Conservation (phyloP, 2,888 invertebrate species). For the Hydropsyche betteni region DNA sequence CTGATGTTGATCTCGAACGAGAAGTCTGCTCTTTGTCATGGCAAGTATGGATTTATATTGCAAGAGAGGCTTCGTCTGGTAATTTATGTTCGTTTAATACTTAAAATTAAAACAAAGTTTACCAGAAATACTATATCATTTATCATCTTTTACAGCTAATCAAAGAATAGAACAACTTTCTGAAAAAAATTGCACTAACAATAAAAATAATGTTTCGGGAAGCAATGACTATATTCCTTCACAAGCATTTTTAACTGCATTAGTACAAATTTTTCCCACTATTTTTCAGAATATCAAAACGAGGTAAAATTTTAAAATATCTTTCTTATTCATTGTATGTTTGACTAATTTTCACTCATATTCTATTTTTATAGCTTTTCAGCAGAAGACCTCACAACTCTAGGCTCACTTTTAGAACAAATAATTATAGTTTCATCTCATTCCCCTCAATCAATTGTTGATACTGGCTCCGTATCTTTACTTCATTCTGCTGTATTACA, state of each 20-base stretch:
- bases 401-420: constrained; percentile 80
- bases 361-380: constrained; percentile 64
- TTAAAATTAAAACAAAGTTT: not conserved
- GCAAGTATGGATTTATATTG: constrained; percentile 51
- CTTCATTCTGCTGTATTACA: constrained; percentile 86
- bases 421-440: constrained; percentile 71
- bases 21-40: constrained; percentile 51
- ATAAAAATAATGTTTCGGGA: constrained; percentile 11
- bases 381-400: constrained; percentile 78
- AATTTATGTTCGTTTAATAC: not conserved
- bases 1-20: constrained; percentile 76
- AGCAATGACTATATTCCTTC: constrained; percentile 78
- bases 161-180: constrained; percentile 36
- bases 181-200: not conserved
- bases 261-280: constrained; percentile 95
- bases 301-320: constrained; percentile 62
- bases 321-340: not conserved
- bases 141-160: constrained; percentile 21
- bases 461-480: constrained; percentile 81
- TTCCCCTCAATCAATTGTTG: constrained; percentile 67
- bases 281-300: constrained; percentile 89
- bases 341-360: no score
- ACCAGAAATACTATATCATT: not conserved
- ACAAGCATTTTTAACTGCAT: constrained; percentile 91
- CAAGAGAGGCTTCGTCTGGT: constrained; percentile 46